Evolutionary conservation across 2,888 invertebrate genomes (phyloP), one percentile per base, ranked within the genome.

Genomic region (Drosophila kambysellisi): DNA sequence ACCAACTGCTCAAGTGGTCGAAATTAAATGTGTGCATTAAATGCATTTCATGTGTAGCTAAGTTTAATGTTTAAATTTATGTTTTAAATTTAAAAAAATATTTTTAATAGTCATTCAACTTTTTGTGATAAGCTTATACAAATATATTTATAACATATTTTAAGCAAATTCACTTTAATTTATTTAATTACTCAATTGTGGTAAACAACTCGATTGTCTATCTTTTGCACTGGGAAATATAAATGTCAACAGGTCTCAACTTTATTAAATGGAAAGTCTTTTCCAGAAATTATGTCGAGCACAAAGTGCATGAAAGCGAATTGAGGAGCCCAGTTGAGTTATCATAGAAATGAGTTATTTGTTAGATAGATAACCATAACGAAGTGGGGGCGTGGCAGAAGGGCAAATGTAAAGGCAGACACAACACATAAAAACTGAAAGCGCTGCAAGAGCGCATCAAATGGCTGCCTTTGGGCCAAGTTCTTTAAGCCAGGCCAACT

Each of bases 311-410:
- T 46, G 63, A 73, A 68, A 70, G 73, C 67, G 41, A 41, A 57
- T 50, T 32, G 46, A 35, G 39, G 33, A 29, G 20, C n/a, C 4
- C 33, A 52, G 59, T 70, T 63, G 65, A 68, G 81, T 81, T 81
- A 81, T 64, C 82, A 82, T 83, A 82, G 79, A 82, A 81, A 86
- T 79, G 84, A 81, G 82, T 65, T 82, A 72, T 79, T 75, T 64
- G 53, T 64, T 63, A 66, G 67, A 84, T 70, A 71, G 68, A 81
- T 81, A 84, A 75, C 46, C 69, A 46, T 61, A 63, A 79, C 65
- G 67, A 67, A 50, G 54, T 30, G 9, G 17, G 20, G 20, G 35
- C 17, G 43, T 8, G 46, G 46, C 15, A 2, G 4, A 11, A 30
- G 7, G 29, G 33, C n/a, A 43, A 43, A 50, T 57, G 59, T 63